Evolutionary conservation across 2,797 vertebrate species (phyloP).

Genomic region (Microctenopoma stevenorrisi): DNA sequence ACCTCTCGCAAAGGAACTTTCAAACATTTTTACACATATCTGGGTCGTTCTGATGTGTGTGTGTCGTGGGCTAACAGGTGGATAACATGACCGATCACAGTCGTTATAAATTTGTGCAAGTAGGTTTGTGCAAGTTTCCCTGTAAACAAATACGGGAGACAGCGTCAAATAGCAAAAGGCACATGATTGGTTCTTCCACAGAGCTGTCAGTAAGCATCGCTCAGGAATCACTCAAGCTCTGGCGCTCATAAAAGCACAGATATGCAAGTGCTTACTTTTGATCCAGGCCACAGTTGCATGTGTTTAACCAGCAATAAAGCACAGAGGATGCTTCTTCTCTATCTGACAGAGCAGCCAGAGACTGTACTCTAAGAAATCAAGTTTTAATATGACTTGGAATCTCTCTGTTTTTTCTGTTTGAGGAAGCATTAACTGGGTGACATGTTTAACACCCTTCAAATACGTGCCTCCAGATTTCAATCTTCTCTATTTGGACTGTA

Average conservation of each 20-base stretch:
- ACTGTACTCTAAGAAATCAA: slow-evolving; percentile 43
- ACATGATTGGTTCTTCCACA: slow-evolving; percentile 29
- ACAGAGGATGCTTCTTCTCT: slow-evolving; percentile 23
- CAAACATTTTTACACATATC: slow-evolving; percentile 31
- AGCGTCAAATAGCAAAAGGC: slow-evolving; percentile 11
- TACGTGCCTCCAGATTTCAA: slow-evolving; percentile 59
- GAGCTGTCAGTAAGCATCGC: slow-evolving; percentile 22
- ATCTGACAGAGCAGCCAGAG: slow-evolving; percentile 36
- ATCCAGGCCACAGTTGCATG: slow-evolving; percentile 50
- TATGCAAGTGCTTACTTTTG: slow-evolving; percentile 25
- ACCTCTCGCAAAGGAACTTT: slow-evolving; percentile 45
- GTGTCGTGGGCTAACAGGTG: slow-evolving; percentile 48
- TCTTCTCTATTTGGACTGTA: slow-evolving; percentile 69
- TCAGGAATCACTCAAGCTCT: slow-evolving; percentile 36
- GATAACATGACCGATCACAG: slow-evolving; percentile 53
- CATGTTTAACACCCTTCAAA: slow-evolving; percentile 67
- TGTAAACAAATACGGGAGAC: slow-evolving; percentile 23
- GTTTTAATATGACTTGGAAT: slow-evolving; percentile 61
- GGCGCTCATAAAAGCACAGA: slow-evolving; percentile 41
- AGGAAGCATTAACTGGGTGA: slow-evolving; percentile 62
- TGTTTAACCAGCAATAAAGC: slow-evolving; percentile 52
- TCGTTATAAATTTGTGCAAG: slow-evolving; percentile 55
- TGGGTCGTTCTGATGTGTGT: slow-evolving; percentile 16
- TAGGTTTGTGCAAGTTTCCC: slow-evolving; percentile 17
- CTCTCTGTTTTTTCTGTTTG: slow-evolving; percentile 47